phyloP scores from a whole-genome alignment of 2,888 invertebrate genomes.

The Euzophera pinguis region DNA sequence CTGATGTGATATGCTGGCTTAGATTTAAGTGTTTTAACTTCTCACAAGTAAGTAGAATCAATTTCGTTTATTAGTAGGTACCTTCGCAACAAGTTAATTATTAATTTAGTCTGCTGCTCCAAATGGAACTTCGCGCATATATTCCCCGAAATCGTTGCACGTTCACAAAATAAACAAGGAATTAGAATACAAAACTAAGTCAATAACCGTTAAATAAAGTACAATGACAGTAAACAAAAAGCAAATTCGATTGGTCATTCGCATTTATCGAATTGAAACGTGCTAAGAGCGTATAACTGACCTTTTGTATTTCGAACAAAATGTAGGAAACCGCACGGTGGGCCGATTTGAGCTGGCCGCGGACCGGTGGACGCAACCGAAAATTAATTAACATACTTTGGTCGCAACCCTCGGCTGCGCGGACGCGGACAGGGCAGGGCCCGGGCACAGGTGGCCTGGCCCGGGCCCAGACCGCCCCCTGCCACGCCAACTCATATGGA shows the following conservation, averaged over 20 bases:
- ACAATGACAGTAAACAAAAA: conserved; percentile 9
- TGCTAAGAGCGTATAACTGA: conserved; percentile 34
- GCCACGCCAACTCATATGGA: conserved; percentile 26
- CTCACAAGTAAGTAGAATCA: neutral
- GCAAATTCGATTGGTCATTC: conserved; percentile 3
- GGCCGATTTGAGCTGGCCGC: conserved; percentile 64
- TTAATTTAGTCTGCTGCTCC: neutral
- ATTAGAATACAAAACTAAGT: conserved; percentile 9
- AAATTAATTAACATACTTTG: conserved; percentile 80
- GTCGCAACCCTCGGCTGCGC: conserved; percentile 58
- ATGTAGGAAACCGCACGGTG: conserved; percentile 67
- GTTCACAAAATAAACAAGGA: neutral
- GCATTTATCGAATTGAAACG: conserved; percentile 22
- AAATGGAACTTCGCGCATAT: neutral
- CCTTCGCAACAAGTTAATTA: no score
- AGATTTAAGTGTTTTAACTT: no score
- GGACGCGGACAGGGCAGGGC: conserved; percentile 26
- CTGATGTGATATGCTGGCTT: no score
- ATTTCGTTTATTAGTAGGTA: neutral
- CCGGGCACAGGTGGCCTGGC: conserved; percentile 56
- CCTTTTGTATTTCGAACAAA: conserved; percentile 61
- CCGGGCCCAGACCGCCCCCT: conserved; percentile 54
- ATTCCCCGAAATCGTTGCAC: neutral
- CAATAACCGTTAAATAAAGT: conserved; percentile 8
- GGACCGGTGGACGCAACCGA: conserved; percentile 69